phyloP scores from a whole-genome alignment of 1,140 invertebrate genomes.

The Eupeodes corollae region DNA sequence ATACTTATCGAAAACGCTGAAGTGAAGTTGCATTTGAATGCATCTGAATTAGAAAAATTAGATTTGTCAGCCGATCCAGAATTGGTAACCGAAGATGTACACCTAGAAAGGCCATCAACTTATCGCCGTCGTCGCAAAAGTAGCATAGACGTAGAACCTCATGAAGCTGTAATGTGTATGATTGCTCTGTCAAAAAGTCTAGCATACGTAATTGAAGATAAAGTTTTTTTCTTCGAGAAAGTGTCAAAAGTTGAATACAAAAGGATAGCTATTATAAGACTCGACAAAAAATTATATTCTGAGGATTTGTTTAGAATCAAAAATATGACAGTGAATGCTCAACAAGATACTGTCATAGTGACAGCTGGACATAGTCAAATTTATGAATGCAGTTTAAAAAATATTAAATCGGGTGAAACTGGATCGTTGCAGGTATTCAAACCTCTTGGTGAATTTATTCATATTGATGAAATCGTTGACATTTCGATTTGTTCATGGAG shows the following conservation, averaged over 20 bases:
- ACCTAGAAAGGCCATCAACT: neutral
- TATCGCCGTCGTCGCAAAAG: too few relatives aligned
- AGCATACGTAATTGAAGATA: conserved; percentile 44
- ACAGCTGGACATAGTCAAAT: conserved; percentile 49
- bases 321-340: conserved; percentile 40
- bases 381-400: conserved; percentile 27
- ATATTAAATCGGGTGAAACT: too few relatives aligned
- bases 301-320: conserved; percentile 39
- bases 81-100: neutral
- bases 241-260: conserved; percentile 43
- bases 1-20: conserved; percentile 65
- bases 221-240: conserved; percentile 48
- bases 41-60: conserved; percentile 37
- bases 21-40: conserved; percentile 47
- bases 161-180: conserved; percentile 37
- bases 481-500: conserved; percentile 79
- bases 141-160: too few relatives aligned
- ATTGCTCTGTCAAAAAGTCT: conserved; percentile 45
- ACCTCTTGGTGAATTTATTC: conserved; percentile 57
- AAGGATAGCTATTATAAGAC: conserved; percentile 42
- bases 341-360: conserved; percentile 42
- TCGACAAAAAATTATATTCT: conserved; percentile 38
- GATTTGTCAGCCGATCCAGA: conserved; percentile 38
- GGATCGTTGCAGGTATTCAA: neutral
- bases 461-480: conserved; percentile 64